phyloP scores from a whole-genome alignment of 2,113 vertebrate species.

The Perccottus glenii region DNA sequence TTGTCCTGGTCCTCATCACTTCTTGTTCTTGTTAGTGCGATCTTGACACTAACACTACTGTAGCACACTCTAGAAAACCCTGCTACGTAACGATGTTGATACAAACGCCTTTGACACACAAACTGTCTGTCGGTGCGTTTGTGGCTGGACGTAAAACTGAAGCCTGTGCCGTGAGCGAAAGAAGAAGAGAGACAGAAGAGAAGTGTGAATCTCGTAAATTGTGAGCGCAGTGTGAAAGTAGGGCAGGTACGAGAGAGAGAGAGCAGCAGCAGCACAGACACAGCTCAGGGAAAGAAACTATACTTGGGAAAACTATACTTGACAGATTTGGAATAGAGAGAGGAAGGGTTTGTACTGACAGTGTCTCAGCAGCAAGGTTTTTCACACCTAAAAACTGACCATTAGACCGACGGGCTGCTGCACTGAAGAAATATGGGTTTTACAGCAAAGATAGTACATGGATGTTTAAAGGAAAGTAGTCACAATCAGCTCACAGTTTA shows the following conservation, averaged over 20 bases:
- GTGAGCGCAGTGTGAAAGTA: constrained; percentile 66
- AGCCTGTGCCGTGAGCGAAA: background rate
- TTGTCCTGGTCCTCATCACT: too few relatives aligned
- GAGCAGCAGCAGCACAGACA: constrained; percentile 47
- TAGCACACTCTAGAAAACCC: too few relatives aligned
- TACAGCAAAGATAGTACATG: too few relatives aligned
- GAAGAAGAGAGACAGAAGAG: constrained; percentile 16
- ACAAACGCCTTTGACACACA: too few relatives aligned
- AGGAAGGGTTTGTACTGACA: constrained; percentile 7
- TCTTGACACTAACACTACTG: too few relatives aligned
- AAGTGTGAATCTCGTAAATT: constrained; percentile 56
- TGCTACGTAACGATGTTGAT: too few relatives aligned
- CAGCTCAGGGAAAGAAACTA: constrained; percentile 53
- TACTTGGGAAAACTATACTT: constrained; percentile 69
- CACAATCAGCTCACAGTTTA: too few relatives aligned
- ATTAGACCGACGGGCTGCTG: background rate
- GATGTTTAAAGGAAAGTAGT: too few relatives aligned
- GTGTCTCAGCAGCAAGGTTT: constrained; percentile 4
- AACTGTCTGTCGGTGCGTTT: background rate
- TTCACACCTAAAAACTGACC: constrained; percentile 14
- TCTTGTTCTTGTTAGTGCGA: too few relatives aligned
- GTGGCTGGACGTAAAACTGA: too few relatives aligned
- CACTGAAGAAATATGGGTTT: background rate
- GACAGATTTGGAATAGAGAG: constrained; percentile 37
- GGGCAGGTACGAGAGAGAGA: constrained; percentile 66